Percentiles rank a stretch among this genome's conserved stretches.
phyloP scores from a whole-genome alignment of 1,140 invertebrate species.

The Zaprionus camerounensis region DNA sequence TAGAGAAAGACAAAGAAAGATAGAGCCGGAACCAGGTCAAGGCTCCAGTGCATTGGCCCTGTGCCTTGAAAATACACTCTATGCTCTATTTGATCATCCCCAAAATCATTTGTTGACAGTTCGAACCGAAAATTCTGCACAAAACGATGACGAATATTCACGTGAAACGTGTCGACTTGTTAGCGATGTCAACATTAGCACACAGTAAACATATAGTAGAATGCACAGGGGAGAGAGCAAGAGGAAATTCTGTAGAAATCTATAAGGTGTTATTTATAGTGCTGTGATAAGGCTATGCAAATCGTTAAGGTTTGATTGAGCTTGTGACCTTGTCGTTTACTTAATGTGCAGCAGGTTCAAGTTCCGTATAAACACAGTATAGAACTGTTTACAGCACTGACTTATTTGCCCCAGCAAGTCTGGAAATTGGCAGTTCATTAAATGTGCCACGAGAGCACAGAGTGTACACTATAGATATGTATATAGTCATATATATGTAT shows the following conservation, averaged over 20 bases:
- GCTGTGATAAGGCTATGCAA: background rate
- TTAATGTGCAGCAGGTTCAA: background rate
- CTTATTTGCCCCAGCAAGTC: background rate
- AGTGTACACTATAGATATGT: conserved; percentile 1
- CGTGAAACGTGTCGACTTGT: background rate
- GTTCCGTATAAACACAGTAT: background rate
- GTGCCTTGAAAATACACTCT: conserved; percentile 17
- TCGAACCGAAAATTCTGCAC: conserved; percentile 11
- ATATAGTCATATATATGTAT: background rate
- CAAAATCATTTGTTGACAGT: conserved; percentile 2
- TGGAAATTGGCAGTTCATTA: background rate
- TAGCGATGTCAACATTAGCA: conserved; percentile 18
- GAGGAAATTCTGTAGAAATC: background rate
- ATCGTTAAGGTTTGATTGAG: background rate
- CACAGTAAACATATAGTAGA: conserved; percentile 9
- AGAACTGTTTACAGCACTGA: background rate
- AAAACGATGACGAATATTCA: conserved; percentile 31
- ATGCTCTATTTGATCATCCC: conserved; percentile 14
- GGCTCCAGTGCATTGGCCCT: conserved; percentile 30
- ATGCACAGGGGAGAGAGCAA: background rate
- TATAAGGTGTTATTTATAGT: background rate
- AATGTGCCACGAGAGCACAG: background rate
- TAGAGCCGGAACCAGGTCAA: conserved; percentile 8
- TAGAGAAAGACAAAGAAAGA: background rate
- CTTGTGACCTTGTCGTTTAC: background rate